These are phyloP conservation scores for Otolemur crassicaudatus DNA, from an alignment of 2,797 vertebrate species.

Conservation along the genomic window DNA sequence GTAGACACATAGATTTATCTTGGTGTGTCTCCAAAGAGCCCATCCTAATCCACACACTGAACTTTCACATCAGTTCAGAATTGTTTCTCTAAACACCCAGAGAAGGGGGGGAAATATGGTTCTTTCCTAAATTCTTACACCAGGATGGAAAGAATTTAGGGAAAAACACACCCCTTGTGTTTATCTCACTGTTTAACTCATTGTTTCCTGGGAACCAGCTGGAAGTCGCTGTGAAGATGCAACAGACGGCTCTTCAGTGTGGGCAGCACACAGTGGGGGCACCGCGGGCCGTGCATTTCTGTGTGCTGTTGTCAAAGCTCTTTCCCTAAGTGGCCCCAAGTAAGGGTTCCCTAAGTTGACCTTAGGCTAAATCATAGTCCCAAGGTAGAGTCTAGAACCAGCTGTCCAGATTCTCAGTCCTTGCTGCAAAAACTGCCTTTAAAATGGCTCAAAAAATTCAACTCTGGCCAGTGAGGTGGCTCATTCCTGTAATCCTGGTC, in stretches of 20 bases:
- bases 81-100: neutral
- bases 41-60: neutral
- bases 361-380: neutral
- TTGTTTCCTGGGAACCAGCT: neutral
- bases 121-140: neutral
- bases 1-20: neutral
- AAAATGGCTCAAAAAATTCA: neutral
- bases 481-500: too few relatives aligned
- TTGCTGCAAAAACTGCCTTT: neutral
- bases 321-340: neutral
- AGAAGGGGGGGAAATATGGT: neutral
- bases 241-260: rapidly evolving
- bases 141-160: neutral
- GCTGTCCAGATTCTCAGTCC: neutral
- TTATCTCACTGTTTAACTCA: neutral
- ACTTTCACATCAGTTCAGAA: neutral
- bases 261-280: neutral
- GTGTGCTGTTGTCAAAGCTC: neutral
- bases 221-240: neutral
- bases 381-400: neutral
- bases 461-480: too few relatives aligned
- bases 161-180: neutral
- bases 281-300: neutral
- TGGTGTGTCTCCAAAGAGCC: neutral
- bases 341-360: neutral